Percentiles rank a stretch among this genome's conserved stretches.
phyloP scores from a whole-genome alignment of 2,797 vertebrate species.

The Acanthurus leucopareius region DNA sequence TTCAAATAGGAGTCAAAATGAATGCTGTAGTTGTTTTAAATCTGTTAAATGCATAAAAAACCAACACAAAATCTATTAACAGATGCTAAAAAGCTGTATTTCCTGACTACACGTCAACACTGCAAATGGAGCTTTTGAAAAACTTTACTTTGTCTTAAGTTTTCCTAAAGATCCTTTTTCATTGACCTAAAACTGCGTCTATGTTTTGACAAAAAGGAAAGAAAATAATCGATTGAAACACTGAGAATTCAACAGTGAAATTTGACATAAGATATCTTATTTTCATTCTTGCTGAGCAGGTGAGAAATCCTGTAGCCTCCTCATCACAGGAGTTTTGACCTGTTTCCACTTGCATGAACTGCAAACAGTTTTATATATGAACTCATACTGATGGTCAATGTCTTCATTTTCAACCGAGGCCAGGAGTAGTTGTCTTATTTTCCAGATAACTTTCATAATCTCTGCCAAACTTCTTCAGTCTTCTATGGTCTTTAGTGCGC shows the following conservation, averaged over 20 bases:
- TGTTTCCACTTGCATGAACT: neutral
- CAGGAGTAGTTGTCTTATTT: slow-evolving; percentile 19
- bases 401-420: slow-evolving; percentile 9
- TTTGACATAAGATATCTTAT: neutral
- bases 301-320: neutral
- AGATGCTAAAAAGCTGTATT: no score
- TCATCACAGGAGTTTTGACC: neutral
- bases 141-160: no score
- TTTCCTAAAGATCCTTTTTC: no score
- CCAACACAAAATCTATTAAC: no score
- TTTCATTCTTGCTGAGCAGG: neutral
- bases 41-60: no score
- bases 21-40: neutral
- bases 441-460: slow-evolving; percentile 20
- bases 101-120: no score
- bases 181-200: no score
- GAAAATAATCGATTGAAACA: no score
- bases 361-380: neutral
- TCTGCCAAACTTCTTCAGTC: slow-evolving; percentile 36
- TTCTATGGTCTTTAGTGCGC: slow-evolving; percentile 38
- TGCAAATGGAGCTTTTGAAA: no score
- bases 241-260: no score
- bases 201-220: no score
- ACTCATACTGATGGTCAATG: neutral
- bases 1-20: neutral